Evolutionary conservation across 1,140 invertebrate species (phyloP), one percentile per base, ranked within the genome.

Genomic region (Eumeta japonica): DNA sequence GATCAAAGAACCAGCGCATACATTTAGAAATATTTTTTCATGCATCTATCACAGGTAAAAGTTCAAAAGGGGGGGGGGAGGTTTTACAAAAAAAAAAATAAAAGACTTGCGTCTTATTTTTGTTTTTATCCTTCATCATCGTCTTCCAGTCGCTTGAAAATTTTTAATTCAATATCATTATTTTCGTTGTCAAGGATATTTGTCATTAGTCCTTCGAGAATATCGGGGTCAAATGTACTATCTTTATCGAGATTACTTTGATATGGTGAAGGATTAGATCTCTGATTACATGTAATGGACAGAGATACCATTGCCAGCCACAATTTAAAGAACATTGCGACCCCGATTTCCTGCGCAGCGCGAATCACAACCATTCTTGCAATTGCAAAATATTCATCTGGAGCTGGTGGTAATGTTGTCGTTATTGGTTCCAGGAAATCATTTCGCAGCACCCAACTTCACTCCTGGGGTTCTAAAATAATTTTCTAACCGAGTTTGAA

Each of bases 401-500:
- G 59, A 33, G 56, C 62, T 41, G 57, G 48, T 37, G 48, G 48
- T 35, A 51, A 41, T 37, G 50, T 29, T 17, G 46, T 59, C 37
- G 16, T 42, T 14, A 56, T 55, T 37, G 70, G 64, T 37, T 60
- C 41, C 41, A 72, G 36, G 16, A 60, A 44, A 40, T 48, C 40
- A 42, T 60, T 50, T 46, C 39, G 40, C 29, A 55, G 24, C 39
- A 38, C 46, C 64, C 56, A 70, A 24, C 52, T 55, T 58, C 60
- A 74, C 43, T 51, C 47, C 46, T 61, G 43, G 27, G 65, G 63
- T 46, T 61, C 42, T 40, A n/a, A 68, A 47, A 30, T 68, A 35
- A 17, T 64, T 45, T 32, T 57, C 59, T 52, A 63, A 40, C 62
- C 68, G 71, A 27, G 48, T 55, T 55, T 72, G 62, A 50, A 75